These are phyloP conservation scores for Diarsia mendica DNA, from an alignment of 2,888 invertebrate genomes.

Conservation along the genomic window DNA sequence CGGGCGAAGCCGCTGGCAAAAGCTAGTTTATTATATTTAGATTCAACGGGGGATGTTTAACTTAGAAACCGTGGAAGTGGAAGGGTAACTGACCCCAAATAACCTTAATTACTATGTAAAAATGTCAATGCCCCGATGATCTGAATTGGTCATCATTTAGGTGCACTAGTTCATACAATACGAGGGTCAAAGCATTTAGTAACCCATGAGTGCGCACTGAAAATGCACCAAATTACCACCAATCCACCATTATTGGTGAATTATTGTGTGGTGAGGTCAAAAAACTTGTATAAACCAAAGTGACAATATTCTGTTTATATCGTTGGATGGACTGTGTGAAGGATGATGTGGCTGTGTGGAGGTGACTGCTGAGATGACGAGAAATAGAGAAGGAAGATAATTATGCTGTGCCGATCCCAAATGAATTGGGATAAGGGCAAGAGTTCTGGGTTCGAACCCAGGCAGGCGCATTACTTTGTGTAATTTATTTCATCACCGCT, in stretches of 20 bases:
- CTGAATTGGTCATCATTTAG: conserved; percentile 23
- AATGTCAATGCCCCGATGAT: conserved; percentile 30
- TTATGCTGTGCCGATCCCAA: too few species aligned
- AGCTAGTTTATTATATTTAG: too few species aligned
- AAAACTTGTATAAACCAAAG: conserved; percentile 3
- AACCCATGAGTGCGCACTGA: conserved; percentile 34
- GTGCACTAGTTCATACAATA: conserved; percentile 44
- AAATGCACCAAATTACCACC: conserved; percentile 46
- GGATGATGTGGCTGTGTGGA: neutral
- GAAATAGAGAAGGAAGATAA: neutral
- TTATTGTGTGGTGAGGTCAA: conserved; percentile 26
- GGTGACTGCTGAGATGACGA: neutral
- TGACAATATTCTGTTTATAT: neutral
- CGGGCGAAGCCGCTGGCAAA: too few species aligned
- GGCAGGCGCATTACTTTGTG: too few species aligned
- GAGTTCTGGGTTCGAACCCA: too few species aligned
- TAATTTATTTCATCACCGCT: too few species aligned
- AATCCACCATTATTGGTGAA: conserved; percentile 21
- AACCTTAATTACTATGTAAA: conserved; percentile 11
- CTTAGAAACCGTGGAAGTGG: neutral
- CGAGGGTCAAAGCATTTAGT: conserved; percentile 41
- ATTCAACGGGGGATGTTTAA: neutral
- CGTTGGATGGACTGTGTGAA: neutral
- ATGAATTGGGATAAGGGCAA: too few species aligned
- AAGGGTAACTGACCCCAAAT: neutral